Percentiles rank a stretch among this genome's conserved stretches.
phyloP scores from a whole-genome alignment of 2,113 vertebrate species.

The Urocitellus parryii region DNA sequence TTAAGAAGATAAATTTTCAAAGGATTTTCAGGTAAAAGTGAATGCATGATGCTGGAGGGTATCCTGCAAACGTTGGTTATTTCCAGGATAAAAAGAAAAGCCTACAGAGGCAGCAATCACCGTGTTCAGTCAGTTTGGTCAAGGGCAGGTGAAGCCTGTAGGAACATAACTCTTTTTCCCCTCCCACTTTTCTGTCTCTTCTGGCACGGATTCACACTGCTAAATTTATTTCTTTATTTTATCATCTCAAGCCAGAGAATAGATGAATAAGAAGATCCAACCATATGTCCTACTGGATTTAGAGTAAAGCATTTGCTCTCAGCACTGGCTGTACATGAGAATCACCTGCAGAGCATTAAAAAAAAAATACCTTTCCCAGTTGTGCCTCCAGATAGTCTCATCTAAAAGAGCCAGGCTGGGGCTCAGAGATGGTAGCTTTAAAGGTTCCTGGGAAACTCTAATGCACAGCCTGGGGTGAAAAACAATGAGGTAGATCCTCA shows the following conservation, averaged over 20 bases:
- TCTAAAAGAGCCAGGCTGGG: neutral
- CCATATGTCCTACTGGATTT: slow-evolving; percentile 27
- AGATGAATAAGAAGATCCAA: slow-evolving; percentile 22
- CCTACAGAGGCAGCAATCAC: neutral
- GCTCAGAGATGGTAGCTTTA: neutral
- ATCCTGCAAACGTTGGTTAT: neutral
- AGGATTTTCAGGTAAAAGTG: neutral
- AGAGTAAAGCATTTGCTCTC: slow-evolving; percentile 44
- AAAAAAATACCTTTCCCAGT: neutral
- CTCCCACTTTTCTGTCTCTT: slow-evolving; percentile 16
- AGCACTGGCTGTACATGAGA: neutral
- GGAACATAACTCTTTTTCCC: neutral
- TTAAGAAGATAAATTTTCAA: slow-evolving; percentile 11
- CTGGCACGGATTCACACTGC: neutral
- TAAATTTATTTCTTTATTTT: slow-evolving; percentile 61
- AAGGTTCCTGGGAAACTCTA: neutral
- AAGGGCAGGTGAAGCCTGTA: neutral
- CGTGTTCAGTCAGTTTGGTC: neutral
- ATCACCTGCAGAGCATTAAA: slow-evolving; percentile 57
- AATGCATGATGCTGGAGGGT: neutral
- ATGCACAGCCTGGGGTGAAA: neutral
- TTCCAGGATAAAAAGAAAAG: slow-evolving; percentile 47
- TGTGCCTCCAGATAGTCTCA: neutral
- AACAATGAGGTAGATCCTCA: neutral
- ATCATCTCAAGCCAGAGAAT: slow-evolving; percentile 28